phyloP scores from a whole-genome alignment of 2,113 vertebrate genomes.

The Antechinus flavipes region DNA sequence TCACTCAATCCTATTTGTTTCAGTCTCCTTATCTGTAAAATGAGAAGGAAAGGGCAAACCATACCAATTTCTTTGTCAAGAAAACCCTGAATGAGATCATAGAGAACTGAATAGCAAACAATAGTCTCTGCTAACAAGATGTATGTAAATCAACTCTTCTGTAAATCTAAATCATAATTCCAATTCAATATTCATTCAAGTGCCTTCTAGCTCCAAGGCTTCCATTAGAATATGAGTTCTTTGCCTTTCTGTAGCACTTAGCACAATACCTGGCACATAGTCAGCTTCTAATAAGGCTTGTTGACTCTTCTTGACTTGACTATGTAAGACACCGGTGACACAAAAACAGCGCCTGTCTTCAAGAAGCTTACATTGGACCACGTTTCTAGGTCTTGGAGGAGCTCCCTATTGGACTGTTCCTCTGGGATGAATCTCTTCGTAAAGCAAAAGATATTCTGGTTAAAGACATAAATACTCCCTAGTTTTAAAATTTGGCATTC shows the following conservation, averaged over 20 bases:
- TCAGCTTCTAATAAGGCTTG: not conserved
- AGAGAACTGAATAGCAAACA: not conserved
- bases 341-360: not conserved
- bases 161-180: not conserved
- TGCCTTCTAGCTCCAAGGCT: not conserved
- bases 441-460: not conserved
- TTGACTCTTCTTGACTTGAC: not conserved
- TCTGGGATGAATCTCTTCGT: not conserved
- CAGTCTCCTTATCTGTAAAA: not conserved
- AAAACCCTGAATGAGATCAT: too few relatives aligned
- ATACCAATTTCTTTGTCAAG: too few relatives aligned
- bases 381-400: not conserved
- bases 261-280: not conserved
- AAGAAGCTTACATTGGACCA: not conserved
- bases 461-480: not conserved
- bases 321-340: not conserved
- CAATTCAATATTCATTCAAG: not conserved
- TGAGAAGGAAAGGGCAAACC: not conserved
- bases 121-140: not conserved
- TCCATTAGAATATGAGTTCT: not conserved
- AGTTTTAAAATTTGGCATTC: not conserved
- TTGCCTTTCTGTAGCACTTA: not conserved
- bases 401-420: not conserved
- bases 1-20: not conserved
- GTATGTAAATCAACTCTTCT: not conserved